A percentile compares a stretch with the other conserved stretches of the same genome.
Evolutionary conservation across 1,140 invertebrate genomes (phyloP).

Genomic region (Homarus americanus): DNA sequence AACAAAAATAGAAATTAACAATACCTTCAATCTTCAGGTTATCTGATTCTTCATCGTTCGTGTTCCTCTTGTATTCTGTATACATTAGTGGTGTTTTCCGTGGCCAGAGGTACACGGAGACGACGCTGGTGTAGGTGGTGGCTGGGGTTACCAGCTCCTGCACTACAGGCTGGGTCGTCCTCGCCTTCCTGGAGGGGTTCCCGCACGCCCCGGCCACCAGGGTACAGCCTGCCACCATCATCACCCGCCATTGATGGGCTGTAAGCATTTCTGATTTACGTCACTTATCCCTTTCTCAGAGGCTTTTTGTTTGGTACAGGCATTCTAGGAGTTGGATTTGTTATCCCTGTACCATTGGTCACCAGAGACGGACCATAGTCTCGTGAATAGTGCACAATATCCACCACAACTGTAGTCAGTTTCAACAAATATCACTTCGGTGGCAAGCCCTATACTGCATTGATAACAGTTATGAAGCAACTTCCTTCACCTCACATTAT

Average conservation of each 20-base stretch:
- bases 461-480: background rate
- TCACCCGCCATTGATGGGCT: too few relatives aligned
- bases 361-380: background rate
- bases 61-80: too few relatives aligned
- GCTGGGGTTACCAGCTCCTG: too few relatives aligned
- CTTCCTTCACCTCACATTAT: background rate
- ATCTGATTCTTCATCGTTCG: too few relatives aligned
- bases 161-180: background rate
- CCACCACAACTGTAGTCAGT: background rate
- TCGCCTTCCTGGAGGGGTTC: background rate
- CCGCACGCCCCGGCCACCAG: background rate
- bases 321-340: background rate
- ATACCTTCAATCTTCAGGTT: too few relatives aligned
- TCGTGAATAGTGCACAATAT: background rate
- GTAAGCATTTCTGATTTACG: too few relatives aligned
- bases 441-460: background rate
- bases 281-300: background rate
- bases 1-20: too few relatives aligned
- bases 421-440: background rate
- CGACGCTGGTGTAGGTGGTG: too few relatives aligned
- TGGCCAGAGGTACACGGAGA: too few relatives aligned
- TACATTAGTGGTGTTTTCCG: too few relatives aligned
- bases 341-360: background rate
- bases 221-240: too few relatives aligned
- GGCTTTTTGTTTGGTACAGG: background rate